Evolutionary conservation across 1,140 invertebrate genomes (phyloP).

Genomic region (Tribolium castaneum): DNA sequence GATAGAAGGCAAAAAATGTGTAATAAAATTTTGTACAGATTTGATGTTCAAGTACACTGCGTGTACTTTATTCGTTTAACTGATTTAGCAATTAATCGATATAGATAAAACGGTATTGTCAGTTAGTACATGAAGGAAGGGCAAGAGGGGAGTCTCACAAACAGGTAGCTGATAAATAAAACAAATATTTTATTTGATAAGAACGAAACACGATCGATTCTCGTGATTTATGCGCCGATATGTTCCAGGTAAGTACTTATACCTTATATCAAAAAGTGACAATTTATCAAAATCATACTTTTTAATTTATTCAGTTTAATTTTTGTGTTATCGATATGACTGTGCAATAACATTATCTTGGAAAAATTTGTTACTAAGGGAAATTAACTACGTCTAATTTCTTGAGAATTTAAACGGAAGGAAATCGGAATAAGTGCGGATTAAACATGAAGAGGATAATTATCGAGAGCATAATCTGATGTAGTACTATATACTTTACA

Average conservation of each 20-base stretch:
- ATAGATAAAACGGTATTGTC: conserved; percentile 31
- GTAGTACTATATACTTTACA: conserved; percentile 29
- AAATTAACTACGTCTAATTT: neutral
- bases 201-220: conserved; percentile 21
- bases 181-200: conserved; percentile 38
- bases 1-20: no score
- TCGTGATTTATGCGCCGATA: conserved; percentile 11
- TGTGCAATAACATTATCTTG: neutral
- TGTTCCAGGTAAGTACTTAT: neutral
- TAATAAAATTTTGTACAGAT: conserved; percentile 8
- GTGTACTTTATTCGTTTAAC: conserved; percentile 21
- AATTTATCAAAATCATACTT: neutral
- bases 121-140: conserved; percentile 2
- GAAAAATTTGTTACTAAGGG: neutral
- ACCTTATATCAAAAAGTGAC: neutral
- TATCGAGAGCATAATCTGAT: conserved; percentile 32
- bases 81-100: conserved; percentile 41
- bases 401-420: neutral
- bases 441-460: conserved; percentile 33
- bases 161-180: conserved; percentile 42
- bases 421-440: conserved; percentile 13
- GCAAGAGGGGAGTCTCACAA: conserved; percentile 11
- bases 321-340: neutral
- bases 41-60: conserved; percentile 10
- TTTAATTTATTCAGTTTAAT: conserved; percentile 15